Evolutionary conservation across 2,797 vertebrate species (phyloP).

Genomic region (Prionace glauca): DNA sequence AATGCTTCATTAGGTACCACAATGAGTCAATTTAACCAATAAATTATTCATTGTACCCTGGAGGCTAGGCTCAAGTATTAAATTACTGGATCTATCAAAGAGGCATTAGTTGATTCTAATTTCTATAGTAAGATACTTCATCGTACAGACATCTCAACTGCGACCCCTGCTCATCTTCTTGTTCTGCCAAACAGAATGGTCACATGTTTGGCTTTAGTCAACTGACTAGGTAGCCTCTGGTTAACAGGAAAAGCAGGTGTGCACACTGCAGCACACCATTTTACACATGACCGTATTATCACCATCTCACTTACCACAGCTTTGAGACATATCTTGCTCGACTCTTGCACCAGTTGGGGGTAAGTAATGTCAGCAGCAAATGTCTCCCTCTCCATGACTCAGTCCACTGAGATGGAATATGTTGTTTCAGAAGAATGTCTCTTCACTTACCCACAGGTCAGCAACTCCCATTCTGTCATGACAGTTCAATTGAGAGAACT

Average conservation of each 20-base stretch:
- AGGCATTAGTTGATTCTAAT: not conserved
- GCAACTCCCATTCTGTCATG: not conserved
- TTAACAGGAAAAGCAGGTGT: not conserved
- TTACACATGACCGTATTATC: not conserved
- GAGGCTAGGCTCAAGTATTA: not conserved
- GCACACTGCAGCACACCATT: not conserved
- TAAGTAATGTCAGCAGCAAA: not conserved
- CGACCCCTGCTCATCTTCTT: not conserved
- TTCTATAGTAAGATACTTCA: not conserved
- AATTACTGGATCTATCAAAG: not conserved
- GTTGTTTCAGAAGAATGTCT: not conserved
- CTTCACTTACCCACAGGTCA: not conserved
- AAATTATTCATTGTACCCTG: not conserved
- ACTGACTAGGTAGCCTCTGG: not conserved
- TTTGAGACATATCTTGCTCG: not conserved
- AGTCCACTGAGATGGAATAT: not conserved
- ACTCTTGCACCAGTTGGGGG: not conserved
- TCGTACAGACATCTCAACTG: not conserved
- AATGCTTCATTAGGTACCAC: not conserved
- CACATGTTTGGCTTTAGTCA: not conserved
- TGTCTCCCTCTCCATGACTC: not conserved
- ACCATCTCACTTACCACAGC: not conserved
- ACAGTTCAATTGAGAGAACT: not conserved
- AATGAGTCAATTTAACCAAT: not conserved
- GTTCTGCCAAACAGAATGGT: not conserved